Conservation (phyloP, 2,888 invertebrate genomes). For the Argyresthia goedartella region DNA sequence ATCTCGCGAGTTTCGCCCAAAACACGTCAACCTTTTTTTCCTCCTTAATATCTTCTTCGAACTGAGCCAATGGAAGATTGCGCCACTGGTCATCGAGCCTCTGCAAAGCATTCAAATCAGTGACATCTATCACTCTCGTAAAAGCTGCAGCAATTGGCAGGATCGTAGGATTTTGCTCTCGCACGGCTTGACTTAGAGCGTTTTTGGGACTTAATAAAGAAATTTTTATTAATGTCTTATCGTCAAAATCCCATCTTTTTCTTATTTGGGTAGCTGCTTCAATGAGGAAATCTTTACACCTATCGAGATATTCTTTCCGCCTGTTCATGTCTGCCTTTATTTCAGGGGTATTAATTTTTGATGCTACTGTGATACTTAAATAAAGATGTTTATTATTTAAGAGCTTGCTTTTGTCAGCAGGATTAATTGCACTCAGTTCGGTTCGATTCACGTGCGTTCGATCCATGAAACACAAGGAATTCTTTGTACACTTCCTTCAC, state of each 20-base stretch:
- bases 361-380: too few relatives aligned
- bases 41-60: background rate
- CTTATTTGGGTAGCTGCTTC: background rate
- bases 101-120: background rate
- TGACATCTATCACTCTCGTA: conserved; percentile 2
- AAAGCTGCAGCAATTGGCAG: background rate
- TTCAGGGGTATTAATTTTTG: too few relatives aligned
- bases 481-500: conserved; percentile 4
- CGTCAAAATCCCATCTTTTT: conserved; percentile 1
- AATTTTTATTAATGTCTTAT: background rate
- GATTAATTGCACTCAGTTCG: too few relatives aligned
- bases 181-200: conserved; percentile 1
- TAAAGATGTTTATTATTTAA: too few relatives aligned
- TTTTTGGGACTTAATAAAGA: background rate
- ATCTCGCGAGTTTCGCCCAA: background rate
- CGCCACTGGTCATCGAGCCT: background rate
- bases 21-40: background rate
- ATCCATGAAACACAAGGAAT: background rate
- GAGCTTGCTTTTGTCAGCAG: too few relatives aligned
- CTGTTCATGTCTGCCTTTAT: too few relatives aligned
- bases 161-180: background rate
- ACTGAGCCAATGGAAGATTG: background rate
- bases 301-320: background rate
- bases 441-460: too few relatives aligned
- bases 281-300: background rate